Conservation (phyloP, 2,888 invertebrate species). For the Drosophila quinaria region DNA sequence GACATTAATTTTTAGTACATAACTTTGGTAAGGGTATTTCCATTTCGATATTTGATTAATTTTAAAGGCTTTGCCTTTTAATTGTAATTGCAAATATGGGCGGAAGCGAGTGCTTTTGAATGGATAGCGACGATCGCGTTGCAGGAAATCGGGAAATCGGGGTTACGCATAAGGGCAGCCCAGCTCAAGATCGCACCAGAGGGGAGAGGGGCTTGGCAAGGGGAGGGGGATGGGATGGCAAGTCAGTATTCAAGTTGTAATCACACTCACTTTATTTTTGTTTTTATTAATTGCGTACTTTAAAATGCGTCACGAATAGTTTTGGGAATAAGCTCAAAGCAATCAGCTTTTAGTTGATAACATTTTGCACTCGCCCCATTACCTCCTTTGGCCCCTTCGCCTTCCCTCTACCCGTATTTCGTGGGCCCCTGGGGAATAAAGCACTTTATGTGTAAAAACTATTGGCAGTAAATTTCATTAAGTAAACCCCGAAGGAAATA, state of each 20-base stretch:
- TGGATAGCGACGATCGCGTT: conserved; percentile 47
- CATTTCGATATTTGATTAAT: neutral
- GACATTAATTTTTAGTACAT: neutral
- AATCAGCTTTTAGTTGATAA: conserved; percentile 15
- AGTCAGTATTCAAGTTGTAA: conserved; percentile 26
- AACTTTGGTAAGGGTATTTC: conserved; percentile 25
- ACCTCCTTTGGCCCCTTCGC: neutral
- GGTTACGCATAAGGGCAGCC: conserved; percentile 69
- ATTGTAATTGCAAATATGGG: conserved; percentile 77
- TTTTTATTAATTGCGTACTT: conserved; percentile 31
- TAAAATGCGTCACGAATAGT: conserved; percentile 4
- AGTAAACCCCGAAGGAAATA: neutral
- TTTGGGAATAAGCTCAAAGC: conserved; percentile 9
- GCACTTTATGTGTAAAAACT: conserved; percentile 4
- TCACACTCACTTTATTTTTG: neutral
- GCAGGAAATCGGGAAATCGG: conserved; percentile 65
- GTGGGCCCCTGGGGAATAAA: neutral
- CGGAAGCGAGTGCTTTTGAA: conserved; percentile 68
- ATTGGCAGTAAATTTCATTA: conserved; percentile 17
- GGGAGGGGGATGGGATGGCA: neutral
- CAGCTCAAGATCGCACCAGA: conserved; percentile 17
- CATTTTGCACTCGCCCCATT: conserved; percentile 14
- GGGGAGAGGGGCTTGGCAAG: no score
- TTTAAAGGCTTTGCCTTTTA: conserved; percentile 32
- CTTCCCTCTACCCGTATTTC: neutral